These are phyloP conservation scores for Nanger granti DNA, from an alignment of 2,113 vertebrate genomes.

Conservation along the genomic window DNA sequence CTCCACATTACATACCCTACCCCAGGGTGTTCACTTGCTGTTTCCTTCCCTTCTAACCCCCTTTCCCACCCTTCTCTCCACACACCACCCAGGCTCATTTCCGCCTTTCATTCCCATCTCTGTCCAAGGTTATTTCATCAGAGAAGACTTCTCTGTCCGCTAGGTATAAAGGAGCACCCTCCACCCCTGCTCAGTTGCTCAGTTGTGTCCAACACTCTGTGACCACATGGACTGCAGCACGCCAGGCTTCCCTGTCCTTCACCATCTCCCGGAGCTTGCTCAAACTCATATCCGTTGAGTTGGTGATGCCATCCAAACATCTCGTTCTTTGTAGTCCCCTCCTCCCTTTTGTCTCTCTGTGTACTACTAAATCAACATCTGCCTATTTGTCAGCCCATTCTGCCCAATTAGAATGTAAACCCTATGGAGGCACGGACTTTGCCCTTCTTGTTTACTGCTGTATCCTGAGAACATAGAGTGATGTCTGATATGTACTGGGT, in stretches of 20 bases:
- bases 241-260: not conserved
- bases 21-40: not conserved
- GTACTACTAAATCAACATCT: not conserved
- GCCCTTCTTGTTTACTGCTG: not conserved
- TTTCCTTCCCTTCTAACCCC: not conserved
- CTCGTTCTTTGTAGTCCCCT: not conserved
- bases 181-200: not conserved
- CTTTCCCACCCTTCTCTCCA: not conserved
- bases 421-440: not conserved
- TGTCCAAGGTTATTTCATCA: not conserved
- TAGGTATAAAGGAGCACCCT: not conserved
- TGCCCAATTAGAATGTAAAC: not conserved
- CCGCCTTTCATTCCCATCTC: not conserved
- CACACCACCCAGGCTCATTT: not conserved
- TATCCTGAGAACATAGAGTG: not conserved
- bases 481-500: not conserved
- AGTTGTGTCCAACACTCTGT: not conserved
- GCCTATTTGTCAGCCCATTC: not conserved
- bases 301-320: not conserved
- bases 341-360: not conserved
- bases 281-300: not conserved
- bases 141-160: not conserved
- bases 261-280: not conserved
- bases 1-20: not conserved
- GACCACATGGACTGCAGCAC: not conserved